Percentiles rank a stretch among this genome's conserved stretches.
Conservation (phyloP, 2,113 vertebrate species). For the Pangasianodon gigas region DNA sequence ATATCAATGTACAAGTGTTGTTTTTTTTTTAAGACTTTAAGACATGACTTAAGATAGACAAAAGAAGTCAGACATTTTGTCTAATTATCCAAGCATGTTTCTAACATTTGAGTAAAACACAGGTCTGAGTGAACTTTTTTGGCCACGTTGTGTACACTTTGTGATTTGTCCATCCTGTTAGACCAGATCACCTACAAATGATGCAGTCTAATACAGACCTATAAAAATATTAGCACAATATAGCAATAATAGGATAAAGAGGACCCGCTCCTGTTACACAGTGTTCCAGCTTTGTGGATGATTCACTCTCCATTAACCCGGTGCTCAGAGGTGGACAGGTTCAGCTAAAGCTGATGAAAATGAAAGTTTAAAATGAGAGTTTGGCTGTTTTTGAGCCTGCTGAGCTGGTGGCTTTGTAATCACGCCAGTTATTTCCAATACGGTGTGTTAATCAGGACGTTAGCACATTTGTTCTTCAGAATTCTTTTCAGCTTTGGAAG, state of each 20-base stretch:
- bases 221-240: not conserved
- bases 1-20: not conserved
- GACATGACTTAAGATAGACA: not conserved
- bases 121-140: not conserved
- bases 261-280: not conserved
- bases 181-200: not conserved
- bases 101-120: not conserved
- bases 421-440: conserved; percentile 36
- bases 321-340: not conserved
- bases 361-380: not conserved
- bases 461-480: not conserved
- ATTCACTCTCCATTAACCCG: not conserved
- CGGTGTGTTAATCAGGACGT: not conserved
- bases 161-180: not conserved
- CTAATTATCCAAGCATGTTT: not conserved
- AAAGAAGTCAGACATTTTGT: not conserved
- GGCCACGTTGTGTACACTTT: not conserved
- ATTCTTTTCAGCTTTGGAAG: not conserved
- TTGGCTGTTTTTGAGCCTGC: not conserved
- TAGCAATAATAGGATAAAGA: not conserved
- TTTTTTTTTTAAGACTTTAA: not conserved
- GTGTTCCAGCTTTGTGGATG: not conserved
- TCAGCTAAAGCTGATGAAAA: not conserved
- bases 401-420: conserved; percentile 17
- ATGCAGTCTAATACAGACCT: not conserved